Evolutionary conservation across 2,113 vertebrate genomes (phyloP), one percentile per base, ranked within the genome.

Genomic region (Cebus imitator): DNA sequence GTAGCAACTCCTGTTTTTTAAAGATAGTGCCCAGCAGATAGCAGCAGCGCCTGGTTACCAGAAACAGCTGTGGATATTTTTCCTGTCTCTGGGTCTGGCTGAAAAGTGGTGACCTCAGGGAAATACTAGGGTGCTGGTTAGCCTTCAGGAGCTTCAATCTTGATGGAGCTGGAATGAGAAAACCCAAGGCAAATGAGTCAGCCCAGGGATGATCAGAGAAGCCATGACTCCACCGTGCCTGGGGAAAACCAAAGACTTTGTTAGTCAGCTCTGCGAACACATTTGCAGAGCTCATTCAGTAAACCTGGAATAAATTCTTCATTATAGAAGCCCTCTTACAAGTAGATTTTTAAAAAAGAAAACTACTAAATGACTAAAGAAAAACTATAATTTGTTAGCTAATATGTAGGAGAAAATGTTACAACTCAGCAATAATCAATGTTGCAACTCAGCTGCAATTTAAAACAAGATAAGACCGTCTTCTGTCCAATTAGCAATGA

Each of bases 101-200:
- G 72, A 68, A 83, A 76, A 76, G 50, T 4, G 6, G 55, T 96
- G 85, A 92, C 85, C 58, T 64, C 73, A 9, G 20, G 32, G 12
- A 79, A 61, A 92, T 68, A 11, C 82, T 50, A 18, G 35, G n/a
- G 80, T 40, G 55, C 23, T 52, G 12, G 18, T 80, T 55, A 55
- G 50, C 50, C 55, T 55, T 64, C 50, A 55, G 78, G 20, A 80
- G 18, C 78, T n/a, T 55, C 90, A 23, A 0, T 70, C 72, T 88
- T 52, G 23, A 57, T 57, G 50, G 35, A 43, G 52, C 82, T 61
- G 43, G 90, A 37, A 50, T 79, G 50, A 84, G n/a, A 37, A 85
- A 83, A 96, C 40, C 45, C 78, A 66, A 78, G 58, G 87, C 66
- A 58, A 90, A 27, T 96, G 94, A 96, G 37, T 96, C 93, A 92